Evolutionary conservation across 23 tunicate genomes (phyloP), one percentile per base, ranked within the genome.

Genomic region (Diplosoma virens): DNA sequence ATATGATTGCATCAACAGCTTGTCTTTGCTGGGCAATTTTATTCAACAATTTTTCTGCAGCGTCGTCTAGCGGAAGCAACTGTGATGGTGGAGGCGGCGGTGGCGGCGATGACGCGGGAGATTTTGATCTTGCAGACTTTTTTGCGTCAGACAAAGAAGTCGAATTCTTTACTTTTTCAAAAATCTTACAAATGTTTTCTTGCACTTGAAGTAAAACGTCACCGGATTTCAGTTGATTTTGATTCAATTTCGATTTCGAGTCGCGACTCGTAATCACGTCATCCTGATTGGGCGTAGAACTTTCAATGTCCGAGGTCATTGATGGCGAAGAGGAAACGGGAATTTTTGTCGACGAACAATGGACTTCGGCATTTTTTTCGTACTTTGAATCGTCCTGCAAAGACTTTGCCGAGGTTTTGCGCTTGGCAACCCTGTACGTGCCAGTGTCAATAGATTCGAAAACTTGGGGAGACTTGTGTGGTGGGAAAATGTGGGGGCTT

Each of bases 391-490:
- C n/a, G n/a, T n/a, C n/a, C n/a, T n/a, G n/a, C n/a, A n/a, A n/a
- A 7, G 14, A 41, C 50, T 41, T 41, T 41, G 50, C 9, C 11
- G 35, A 11, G 36, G 36, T 69, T 47, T 74, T 82, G 17, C 75
- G 34, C 29, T 66, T 64, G 3, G 59, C 54, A 0, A 82, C 87
- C 1, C 87, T 50, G 67, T 82, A 82, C 25, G 87, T 82, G 50
- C 79, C 81, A 17, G 87, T 63, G 75, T 82, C 79, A 22, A 82
- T 73, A n/a, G n/a, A n/a, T n/a, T n/a, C n/a, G n/a, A n/a, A n/a
- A n/a, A n/a, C n/a, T n/a, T n/a, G n/a, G n/a, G n/a, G n/a, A n/a
- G n/a, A n/a, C n/a, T n/a, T n/a, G n/a, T n/a, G n/a, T n/a, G n/a
- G n/a, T n/a, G n/a, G n/a, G n/a, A n/a, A n/a, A n/a, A n/a, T n/a